Conservation (phyloP, 1,140 invertebrate species). For the Drosophila repleta region DNA sequence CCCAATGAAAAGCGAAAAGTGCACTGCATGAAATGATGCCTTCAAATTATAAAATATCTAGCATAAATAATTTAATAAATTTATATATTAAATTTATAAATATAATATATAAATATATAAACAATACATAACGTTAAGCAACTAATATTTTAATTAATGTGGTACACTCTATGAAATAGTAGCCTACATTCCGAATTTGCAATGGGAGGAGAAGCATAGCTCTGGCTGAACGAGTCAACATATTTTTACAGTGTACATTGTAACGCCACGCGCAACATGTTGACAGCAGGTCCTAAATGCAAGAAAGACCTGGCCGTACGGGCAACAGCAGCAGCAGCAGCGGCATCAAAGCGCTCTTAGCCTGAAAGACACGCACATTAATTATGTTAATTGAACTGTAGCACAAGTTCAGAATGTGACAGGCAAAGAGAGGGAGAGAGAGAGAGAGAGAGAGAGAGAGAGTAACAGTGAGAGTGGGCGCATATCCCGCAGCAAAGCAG, state of each 20-base stretch:
- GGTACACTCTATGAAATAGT: neutral
- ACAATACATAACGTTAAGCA: constrained; percentile 5
- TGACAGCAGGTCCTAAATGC: constrained; percentile 19
- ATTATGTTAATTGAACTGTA: constrained; percentile 77
- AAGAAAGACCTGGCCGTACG: neutral
- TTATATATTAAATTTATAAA: neutral
- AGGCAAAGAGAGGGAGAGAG: neutral
- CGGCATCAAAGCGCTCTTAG: constrained; percentile 26
- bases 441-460: constrained; percentile 19
- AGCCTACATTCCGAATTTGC: too few species aligned
- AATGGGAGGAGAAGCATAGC: neutral
- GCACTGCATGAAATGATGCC: neutral
- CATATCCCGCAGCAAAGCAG: neutral
- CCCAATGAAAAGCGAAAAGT: constrained; percentile 23
- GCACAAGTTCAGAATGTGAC: constrained; percentile 41
- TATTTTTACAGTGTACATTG: neutral
- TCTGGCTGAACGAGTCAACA: too few species aligned
- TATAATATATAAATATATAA: too few species aligned
- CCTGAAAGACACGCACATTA: constrained; percentile 57
- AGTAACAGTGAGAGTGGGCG: constrained; percentile 15
- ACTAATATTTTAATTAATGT: neutral
- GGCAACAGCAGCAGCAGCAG: neutral
- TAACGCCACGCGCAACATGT: constrained; percentile 27
- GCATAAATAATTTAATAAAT: too few species aligned
- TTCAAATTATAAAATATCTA: too few species aligned